phyloP scores from a whole-genome alignment of 2,113 vertebrate species.

The Condylura cristata region DNA sequence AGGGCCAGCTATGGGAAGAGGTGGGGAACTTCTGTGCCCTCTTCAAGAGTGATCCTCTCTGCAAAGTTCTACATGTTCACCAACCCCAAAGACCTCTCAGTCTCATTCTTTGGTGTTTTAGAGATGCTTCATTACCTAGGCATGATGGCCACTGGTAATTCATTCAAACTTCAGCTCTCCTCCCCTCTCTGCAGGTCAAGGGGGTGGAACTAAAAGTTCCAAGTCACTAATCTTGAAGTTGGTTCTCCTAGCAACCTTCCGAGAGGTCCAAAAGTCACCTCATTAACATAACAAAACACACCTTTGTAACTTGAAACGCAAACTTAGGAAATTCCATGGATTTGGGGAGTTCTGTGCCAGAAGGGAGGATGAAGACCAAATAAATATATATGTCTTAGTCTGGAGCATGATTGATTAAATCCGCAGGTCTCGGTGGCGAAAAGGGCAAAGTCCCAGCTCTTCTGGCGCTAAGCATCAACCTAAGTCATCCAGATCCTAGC shows the following conservation, averaged over 20 bases:
- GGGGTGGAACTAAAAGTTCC: not conserved
- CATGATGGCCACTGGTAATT: not conserved
- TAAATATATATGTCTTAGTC: not conserved
- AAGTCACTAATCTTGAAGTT: not conserved
- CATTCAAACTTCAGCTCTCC: not conserved
- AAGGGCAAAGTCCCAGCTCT: not conserved
- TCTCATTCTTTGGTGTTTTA: not conserved
- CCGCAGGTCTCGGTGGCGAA: not conserved
- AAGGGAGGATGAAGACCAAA: not conserved
- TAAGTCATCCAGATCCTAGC: not conserved
- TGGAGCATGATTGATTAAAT: not conserved
- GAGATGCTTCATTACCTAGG: not conserved
- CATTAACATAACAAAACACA: not conserved
- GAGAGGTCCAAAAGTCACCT: not conserved
- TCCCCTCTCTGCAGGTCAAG: not conserved
- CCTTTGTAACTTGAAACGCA: not conserved
- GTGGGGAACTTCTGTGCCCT: too few relatives aligned
- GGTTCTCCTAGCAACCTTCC: not conserved
- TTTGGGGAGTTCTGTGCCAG: not conserved
- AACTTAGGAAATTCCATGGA: not conserved
- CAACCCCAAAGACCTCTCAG: not conserved
- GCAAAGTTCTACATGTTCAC: not conserved
- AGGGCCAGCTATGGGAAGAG: not conserved
- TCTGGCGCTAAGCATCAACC: not conserved
- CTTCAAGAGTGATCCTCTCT: not conserved